phyloP scores from a whole-genome alignment of 2,797 vertebrate species.

The Phataginus tricuspis region DNA sequence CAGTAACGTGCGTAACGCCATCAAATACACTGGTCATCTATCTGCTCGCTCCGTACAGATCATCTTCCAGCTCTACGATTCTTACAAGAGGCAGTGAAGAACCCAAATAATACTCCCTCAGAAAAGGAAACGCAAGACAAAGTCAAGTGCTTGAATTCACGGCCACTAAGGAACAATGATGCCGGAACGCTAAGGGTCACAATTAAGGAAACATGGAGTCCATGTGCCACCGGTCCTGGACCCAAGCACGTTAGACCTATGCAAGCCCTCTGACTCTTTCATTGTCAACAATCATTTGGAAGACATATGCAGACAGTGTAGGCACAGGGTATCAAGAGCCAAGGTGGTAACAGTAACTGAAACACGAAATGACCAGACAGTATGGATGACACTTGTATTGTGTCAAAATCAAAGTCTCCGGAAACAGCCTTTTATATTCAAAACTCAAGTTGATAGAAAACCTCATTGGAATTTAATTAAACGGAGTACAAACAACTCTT shows the following conservation, averaged over 20 bases:
- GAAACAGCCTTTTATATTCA: background rate
- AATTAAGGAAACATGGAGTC: background rate
- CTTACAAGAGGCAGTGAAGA: background rate
- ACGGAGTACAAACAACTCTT: background rate
- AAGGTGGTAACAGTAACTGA: background rate
- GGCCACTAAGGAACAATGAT: background rate
- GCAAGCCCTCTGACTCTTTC: background rate
- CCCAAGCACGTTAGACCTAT: background rate
- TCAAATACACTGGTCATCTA: background rate
- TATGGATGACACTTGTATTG: background rate
- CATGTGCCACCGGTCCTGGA: background rate
- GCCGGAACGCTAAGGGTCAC: background rate
- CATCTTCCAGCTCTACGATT: background rate
- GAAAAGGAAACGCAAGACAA: background rate
- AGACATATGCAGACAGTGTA: background rate
- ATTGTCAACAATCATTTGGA: background rate
- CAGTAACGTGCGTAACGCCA: background rate
- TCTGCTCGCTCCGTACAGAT: background rate
- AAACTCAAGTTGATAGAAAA: background rate
- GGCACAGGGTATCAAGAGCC: background rate
- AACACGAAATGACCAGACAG: background rate
- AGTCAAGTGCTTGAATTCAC: background rate
- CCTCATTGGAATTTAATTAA: conserved; percentile 7
- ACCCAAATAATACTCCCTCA: background rate
- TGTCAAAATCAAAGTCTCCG: background rate